Evolutionary conservation across 2,888 invertebrate genomes (phyloP).

Genomic region (Cheiracanthium punctorium): DNA sequence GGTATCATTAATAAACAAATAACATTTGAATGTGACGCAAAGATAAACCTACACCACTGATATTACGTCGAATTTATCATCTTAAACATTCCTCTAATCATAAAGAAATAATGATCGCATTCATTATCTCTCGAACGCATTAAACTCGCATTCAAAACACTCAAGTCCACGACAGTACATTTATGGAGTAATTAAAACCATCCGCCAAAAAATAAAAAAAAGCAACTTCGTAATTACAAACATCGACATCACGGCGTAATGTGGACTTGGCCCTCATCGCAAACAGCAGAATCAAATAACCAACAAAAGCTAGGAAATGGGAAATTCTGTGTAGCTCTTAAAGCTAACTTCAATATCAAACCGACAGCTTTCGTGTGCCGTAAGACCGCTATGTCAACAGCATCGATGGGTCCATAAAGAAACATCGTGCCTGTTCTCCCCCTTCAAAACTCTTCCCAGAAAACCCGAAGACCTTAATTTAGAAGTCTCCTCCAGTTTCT

Average conservation of each 20-base stretch:
- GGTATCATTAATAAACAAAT: no score
- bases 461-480: conserved; percentile 62
- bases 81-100: no score
- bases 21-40: no score
- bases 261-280: conserved; percentile 55
- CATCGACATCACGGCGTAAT: conserved; percentile 34
- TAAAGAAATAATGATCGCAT: no score
- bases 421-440: conserved; percentile 62
- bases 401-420: conserved; percentile 62
- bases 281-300: conserved; percentile 60
- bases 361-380: conserved; percentile 64
- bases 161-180: no score
- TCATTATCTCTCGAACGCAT: no score
- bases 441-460: conserved; percentile 49
- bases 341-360: conserved; percentile 65
- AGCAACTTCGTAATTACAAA: background rate
- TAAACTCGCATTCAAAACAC: no score
- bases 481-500: conserved; percentile 53
- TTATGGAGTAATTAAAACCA: background rate
- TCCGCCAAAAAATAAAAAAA: background rate
- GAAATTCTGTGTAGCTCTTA: conserved; percentile 66
- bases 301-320: conserved; percentile 62
- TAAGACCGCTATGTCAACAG: conserved; percentile 68
- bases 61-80: no score
- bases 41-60: no score